phyloP scores from a whole-genome alignment of 2,888 invertebrate species.

The Caenorhabditis virilis region DNA sequence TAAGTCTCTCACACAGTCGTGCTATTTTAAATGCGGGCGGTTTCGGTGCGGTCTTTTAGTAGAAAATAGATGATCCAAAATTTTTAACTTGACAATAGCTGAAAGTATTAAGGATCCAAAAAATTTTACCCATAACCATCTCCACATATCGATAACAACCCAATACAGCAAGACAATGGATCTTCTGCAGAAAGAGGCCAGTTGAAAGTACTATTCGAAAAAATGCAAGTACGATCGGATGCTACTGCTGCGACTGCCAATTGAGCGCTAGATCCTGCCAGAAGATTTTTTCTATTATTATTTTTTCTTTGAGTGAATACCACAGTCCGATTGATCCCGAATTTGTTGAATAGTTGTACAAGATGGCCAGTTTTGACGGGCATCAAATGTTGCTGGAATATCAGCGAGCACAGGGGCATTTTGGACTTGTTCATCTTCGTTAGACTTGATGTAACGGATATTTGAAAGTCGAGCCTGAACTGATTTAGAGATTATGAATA shows the following conservation, averaged over 20 bases:
- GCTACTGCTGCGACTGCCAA: slow-evolving; percentile 27
- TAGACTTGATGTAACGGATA: slow-evolving; percentile 19
- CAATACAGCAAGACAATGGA: slow-evolving; percentile 30
- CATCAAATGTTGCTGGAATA: slow-evolving; percentile 22
- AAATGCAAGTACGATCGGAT: slow-evolving; percentile 28
- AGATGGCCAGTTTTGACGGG: slow-evolving; percentile 19
- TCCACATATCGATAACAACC: slow-evolving; percentile 26
- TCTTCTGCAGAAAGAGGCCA: slow-evolving; percentile 30
- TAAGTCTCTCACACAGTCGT: too few species aligned
- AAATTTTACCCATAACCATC: slow-evolving; percentile 28
- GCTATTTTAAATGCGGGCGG: too few species aligned
- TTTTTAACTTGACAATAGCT: too few species aligned
- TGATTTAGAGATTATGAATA: too few species aligned
- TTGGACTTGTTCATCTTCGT: slow-evolving; percentile 13
- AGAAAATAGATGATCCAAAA: too few species aligned
- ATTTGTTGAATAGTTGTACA: slow-evolving; percentile 20
- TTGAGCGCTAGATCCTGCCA: slow-evolving; percentile 32
- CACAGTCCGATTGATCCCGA: slow-evolving; percentile 33
- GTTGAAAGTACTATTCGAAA: slow-evolving; percentile 28
- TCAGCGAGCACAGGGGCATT: background rate
- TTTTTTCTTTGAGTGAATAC: slow-evolving; percentile 10
- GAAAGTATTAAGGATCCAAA: too few species aligned
- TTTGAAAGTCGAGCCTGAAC: slow-evolving; percentile 14
- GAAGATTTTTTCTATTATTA: too few species aligned
- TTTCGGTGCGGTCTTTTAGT: too few species aligned